A percentile compares a stretch with the other conserved stretches of the same genome.
Conservation (phyloP, 2,888 invertebrate species). For the Pachydiplax longipennis region DNA sequence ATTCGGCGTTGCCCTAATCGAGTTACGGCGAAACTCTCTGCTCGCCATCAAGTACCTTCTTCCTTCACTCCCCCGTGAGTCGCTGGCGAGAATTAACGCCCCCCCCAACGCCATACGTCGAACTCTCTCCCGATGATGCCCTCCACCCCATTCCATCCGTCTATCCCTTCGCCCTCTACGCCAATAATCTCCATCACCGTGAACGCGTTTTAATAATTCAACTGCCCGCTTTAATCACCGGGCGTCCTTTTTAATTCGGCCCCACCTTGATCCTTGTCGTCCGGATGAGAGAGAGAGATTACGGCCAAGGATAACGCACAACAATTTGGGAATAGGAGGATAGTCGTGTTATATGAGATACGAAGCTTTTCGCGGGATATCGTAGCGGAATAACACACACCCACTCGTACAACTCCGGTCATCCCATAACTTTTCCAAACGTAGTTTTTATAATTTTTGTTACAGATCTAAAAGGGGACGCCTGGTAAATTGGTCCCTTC, state of each 20-base stretch:
- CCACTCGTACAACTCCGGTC: not conserved
- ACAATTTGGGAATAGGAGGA: not conserved
- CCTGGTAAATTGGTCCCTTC: too few species aligned
- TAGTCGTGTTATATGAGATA: not conserved
- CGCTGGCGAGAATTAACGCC: not conserved
- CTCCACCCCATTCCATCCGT: not conserved
- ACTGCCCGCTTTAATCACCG: not conserved
- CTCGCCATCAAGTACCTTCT: not conserved
- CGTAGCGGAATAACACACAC: not conserved
- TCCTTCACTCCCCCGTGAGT: not conserved
- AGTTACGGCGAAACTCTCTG: not conserved
- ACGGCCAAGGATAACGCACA: not conserved
- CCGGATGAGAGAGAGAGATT: not conserved
- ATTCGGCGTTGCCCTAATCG: not conserved
- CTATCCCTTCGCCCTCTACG: not conserved
- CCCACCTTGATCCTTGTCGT: not conserved
- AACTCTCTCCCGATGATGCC: not conserved
- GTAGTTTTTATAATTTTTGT: too few species aligned
- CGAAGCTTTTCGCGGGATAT: not conserved
- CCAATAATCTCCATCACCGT: not conserved
- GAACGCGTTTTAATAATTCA: constrained; percentile 1
- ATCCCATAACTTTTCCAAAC: not conserved
- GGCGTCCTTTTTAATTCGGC: not conserved
- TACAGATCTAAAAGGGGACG: too few species aligned
- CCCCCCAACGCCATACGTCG: not conserved